These are phyloP conservation scores for Cosmia pyralina DNA, from an alignment of 2,888 invertebrate genomes.

Conservation along the genomic window DNA sequence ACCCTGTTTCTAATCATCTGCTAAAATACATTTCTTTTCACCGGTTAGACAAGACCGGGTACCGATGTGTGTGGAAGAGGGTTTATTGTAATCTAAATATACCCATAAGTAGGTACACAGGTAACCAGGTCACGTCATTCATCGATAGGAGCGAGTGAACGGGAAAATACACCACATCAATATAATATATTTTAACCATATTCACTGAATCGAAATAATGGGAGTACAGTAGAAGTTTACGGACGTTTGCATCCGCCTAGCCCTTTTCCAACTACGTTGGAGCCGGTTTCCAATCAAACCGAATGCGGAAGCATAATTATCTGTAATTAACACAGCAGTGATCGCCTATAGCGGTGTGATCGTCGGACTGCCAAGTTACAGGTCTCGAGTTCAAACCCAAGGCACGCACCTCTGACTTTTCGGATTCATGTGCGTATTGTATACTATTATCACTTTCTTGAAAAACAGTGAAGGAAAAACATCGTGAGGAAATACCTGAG, in stretches of 20 bases:
- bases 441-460: too few species aligned
- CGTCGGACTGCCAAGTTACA: too few species aligned
- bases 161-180: conserved; percentile 44
- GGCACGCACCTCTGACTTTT: too few species aligned
- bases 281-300: background rate
- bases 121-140: conserved; percentile 56
- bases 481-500: too few species aligned
- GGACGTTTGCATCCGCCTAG: background rate
- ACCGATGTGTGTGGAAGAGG: conserved; percentile 12
- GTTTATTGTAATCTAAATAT: conserved; percentile 25
- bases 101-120: conserved; percentile 18
- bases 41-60: background rate
- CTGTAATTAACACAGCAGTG: background rate
- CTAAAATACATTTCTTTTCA: too few species aligned
- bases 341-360: too few species aligned
- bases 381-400: too few species aligned
- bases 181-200: conserved; percentile 46
- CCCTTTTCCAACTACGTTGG: background rate
- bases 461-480: too few species aligned
- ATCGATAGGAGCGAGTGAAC: conserved; percentile 23
- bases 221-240: conserved; percentile 20
- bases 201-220: conserved; percentile 28
- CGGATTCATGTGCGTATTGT: too few species aligned
- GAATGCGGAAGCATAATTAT: background rate
- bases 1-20: too few species aligned